phyloP scores from a whole-genome alignment of 2,113 vertebrate genomes.

The Microtus ochrogaster region DNA sequence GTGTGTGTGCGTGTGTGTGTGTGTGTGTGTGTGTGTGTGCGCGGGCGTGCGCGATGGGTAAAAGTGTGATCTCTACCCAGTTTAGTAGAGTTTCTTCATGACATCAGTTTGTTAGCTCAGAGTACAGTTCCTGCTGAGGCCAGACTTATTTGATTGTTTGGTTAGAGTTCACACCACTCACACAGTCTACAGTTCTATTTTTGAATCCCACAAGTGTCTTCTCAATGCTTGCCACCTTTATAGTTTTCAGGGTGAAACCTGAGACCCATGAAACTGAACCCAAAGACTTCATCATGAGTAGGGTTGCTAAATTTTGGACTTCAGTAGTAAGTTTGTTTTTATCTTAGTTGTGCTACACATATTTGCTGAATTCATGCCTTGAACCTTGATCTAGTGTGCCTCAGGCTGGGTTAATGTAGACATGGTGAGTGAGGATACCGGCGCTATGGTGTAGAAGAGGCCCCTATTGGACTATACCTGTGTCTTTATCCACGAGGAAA shows the following conservation, averaged over 20 bases:
- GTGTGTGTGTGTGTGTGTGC: background rate
- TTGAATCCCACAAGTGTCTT: fast-evolving
- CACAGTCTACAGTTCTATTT: background rate
- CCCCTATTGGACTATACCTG: background rate
- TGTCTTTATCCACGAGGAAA: background rate
- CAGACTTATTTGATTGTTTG: background rate
- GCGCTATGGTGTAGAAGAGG: background rate
- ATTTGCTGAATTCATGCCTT: background rate
- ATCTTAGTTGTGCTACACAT: background rate
- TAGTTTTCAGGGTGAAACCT: background rate
- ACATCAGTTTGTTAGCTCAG: background rate
- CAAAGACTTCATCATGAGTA: background rate
- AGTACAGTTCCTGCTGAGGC: too few species aligned
- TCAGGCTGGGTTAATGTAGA: background rate
- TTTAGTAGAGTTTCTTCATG: background rate
- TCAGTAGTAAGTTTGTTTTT: background rate
- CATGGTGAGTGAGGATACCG: background rate
- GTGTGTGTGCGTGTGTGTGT: background rate
- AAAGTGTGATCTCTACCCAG: background rate
- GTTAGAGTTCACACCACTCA: fast-evolving
- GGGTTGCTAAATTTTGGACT: background rate
- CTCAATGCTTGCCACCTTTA: background rate
- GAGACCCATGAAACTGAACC: background rate
- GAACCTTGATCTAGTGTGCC: background rate
- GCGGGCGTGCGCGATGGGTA: too few species aligned